A percentile compares a stretch with the other conserved stretches of the same genome.
Evolutionary conservation across 2,113 vertebrate genomes (phyloP).

Genomic region (Phalacrocorax carbo): DNA sequence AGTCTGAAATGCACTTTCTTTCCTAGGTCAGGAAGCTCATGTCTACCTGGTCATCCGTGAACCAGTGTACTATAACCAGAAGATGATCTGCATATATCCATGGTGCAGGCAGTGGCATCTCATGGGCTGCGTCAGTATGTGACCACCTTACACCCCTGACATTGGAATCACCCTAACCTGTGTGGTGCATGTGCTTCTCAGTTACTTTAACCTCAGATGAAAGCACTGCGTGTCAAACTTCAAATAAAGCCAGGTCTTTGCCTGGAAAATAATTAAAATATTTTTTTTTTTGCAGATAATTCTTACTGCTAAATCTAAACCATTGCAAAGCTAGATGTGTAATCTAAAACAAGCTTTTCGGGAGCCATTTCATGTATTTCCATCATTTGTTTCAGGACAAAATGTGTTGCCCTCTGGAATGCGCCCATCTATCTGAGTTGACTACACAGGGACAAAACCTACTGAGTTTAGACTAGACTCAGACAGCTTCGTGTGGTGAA

Average conservation of each 20-base stretch:
- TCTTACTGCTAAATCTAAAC: background rate
- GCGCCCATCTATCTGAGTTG: background rate
- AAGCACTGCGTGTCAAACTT: background rate
- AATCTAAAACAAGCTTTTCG: background rate
- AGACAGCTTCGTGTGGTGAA: background rate
- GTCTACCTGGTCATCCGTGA: background rate
- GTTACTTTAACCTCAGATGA: background rate
- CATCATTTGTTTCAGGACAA: background rate
- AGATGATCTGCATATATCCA: background rate
- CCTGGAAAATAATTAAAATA: background rate
- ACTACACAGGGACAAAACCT: background rate
- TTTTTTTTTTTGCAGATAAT: background rate
- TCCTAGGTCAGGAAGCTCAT: background rate
- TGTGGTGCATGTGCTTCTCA: background rate
- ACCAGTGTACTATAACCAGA: background rate
- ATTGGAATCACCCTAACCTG: background rate
- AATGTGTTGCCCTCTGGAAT: background rate
- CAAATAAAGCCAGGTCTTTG: background rate
- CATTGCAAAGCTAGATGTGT: background rate
- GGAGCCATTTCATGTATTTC: background rate
- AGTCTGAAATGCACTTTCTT: background rate
- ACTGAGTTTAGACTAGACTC: background rate
- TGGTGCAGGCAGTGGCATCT: background rate
- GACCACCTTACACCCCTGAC: background rate
- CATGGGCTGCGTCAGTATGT: background rate